Evolutionary conservation across 2,888 invertebrate genomes (phyloP), one percentile per base, ranked within the genome.

Genomic region (Cyaniris semiargus): DNA sequence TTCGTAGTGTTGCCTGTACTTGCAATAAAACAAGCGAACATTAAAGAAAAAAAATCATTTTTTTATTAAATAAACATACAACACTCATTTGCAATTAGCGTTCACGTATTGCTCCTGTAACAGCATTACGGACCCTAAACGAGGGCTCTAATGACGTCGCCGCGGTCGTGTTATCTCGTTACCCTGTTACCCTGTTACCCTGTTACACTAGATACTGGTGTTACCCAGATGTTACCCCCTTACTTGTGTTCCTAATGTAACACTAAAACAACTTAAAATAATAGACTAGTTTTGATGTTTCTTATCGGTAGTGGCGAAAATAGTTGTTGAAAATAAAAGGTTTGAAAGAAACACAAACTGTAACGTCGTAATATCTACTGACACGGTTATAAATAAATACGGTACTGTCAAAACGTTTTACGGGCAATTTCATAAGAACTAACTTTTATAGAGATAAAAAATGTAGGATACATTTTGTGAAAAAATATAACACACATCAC

Each of bases 91-190:
- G 27, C 27, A 66, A 66, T 66, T 66, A 66, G 66, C 15, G 18
- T 18, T 15, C 66, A 23, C 23, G 66, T 18, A 66, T 31, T 15
- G 66, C 66, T 21, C 71, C 38, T 44, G 23, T 44, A 23, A 44
- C 74, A 23, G 6, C 27, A 27, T 53, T 74, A 27, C 48, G 53
- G 74, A 23, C 74, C 74, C 44, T 23, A 13, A 23, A n/a, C 48
- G 27, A 6, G 74, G 74, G 53, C 53, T 15, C 74, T 74, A 74
- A 74, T 74, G 74, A 53, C 74, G 74, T 44, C 44, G 13, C 48
- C 48, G 48, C 27, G 74, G 74, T 74, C 74, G 74, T 53, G 74
- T 74, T 74, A 74, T 53, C 27, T 74, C 27, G 74, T 74, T 31
- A 74, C 48, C 74, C 21, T 74, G 10, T 74, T 72, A 72, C 48